Evolutionary conservation across 1,140 invertebrate species (phyloP).

Genomic region (Portunus trituberculatus): DNA sequence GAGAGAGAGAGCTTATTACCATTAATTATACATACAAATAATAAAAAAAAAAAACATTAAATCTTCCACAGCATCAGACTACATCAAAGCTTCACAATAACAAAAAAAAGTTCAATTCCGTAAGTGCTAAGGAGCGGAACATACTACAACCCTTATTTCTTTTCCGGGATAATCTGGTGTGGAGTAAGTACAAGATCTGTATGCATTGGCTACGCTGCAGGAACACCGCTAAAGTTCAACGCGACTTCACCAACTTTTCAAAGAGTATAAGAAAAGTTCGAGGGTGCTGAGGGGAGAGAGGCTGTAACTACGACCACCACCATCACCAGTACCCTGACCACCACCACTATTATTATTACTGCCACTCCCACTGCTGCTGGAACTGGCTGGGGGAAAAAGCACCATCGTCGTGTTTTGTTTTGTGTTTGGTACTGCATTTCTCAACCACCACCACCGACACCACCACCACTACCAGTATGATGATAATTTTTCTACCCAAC

Average conservation of each 20-base stretch:
- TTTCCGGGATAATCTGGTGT: not conserved
- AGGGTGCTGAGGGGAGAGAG: not conserved
- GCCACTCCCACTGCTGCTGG: not conserved
- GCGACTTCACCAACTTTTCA: not conserved
- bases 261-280: not conserved
- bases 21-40: too few species aligned
- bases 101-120: not conserved
- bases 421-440: too few species aligned
- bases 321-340: not conserved
- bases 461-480: too few species aligned
- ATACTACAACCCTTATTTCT: not conserved
- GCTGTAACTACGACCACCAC: not conserved
- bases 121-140: not conserved
- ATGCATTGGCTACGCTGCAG: not conserved
- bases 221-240: conserved; percentile 7
- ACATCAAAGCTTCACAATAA: too few species aligned
- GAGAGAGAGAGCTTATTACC: not conserved
- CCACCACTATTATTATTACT: not conserved
- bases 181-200: conserved; percentile 1
- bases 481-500: too few species aligned
- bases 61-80: too few species aligned
- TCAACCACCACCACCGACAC: too few species aligned
- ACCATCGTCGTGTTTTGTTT: too few species aligned
- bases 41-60: too few species aligned
- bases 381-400: too few species aligned